A percentile compares a stretch with the other conserved stretches of the same genome.
Conservation (phyloP, 2,888 invertebrate genomes). For the Synanthedon formicaeformis region DNA sequence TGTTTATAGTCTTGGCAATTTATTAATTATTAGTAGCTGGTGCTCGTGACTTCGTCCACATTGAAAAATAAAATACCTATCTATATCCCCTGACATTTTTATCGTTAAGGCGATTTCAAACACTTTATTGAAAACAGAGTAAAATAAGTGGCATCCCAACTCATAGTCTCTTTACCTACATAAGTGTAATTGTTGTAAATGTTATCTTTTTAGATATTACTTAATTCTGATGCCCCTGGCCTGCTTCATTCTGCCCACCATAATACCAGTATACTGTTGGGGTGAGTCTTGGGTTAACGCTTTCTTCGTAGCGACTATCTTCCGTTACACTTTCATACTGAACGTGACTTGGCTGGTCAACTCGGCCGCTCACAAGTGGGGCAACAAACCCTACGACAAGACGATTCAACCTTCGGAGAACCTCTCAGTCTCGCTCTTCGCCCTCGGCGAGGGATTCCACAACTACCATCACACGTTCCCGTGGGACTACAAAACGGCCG, state of each 20-base stretch:
- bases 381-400: slow-evolving; percentile 81
- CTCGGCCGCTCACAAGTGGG: slow-evolving; percentile 88
- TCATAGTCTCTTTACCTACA: no score
- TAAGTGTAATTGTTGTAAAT: not conserved
- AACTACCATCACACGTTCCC: slow-evolving; percentile 91
- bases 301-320: slow-evolving; percentile 76
- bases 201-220: slow-evolving; percentile 73
- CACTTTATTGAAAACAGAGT: not conserved
- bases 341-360: slow-evolving; percentile 93
- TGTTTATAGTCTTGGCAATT: no score
- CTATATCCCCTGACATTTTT: no score
- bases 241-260: slow-evolving; percentile 83
- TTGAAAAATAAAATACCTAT: no score
- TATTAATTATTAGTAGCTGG: no score
- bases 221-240: slow-evolving; percentile 77
- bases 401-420: slow-evolving; percentile 81
- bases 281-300: slow-evolving; percentile 77
- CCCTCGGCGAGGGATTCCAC: slow-evolving; percentile 86
- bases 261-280: slow-evolving; percentile 83
- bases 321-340: slow-evolving; percentile 83
- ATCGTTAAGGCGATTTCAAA: no score
- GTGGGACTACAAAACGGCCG: slow-evolving; percentile 87
- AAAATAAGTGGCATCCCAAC: no score
- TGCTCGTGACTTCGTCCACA: no score
- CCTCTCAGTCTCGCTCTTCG: slow-evolving; percentile 73